Percentiles rank a stretch among this genome's conserved stretches.
Evolutionary conservation across 2,113 vertebrate genomes (phyloP).

Genomic region (Crotalus horridus): DNA sequence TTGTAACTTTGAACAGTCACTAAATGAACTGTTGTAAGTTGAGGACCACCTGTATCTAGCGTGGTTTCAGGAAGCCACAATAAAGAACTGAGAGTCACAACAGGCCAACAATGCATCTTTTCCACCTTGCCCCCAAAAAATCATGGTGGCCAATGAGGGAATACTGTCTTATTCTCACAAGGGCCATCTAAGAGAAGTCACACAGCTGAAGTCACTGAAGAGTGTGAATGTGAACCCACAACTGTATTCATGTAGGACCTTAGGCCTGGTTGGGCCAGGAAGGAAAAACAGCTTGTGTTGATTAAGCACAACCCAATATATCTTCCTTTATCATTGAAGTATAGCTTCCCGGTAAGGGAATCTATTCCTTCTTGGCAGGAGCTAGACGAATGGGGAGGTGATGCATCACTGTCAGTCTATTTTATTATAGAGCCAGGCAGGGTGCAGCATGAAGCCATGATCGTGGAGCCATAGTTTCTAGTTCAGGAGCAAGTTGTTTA

Average conservation of each 20-base stretch:
- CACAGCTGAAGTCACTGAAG: not conserved
- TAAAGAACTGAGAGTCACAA: not conserved
- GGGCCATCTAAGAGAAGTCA: too few species aligned
- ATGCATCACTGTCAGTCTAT: constrained; percentile 7
- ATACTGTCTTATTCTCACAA: not conserved
- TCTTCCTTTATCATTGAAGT: not conserved
- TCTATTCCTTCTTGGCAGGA: not conserved
- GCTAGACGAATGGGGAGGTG: not conserved
- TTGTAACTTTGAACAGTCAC: too few species aligned
- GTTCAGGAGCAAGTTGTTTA: constrained; percentile 27
- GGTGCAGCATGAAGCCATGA: not conserved
- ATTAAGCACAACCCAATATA: not conserved
- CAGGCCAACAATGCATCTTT: not conserved
- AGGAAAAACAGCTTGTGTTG: not conserved
- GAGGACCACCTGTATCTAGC: not conserved
- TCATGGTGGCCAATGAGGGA: not conserved
- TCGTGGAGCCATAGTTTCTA: not conserved
- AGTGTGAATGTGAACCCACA: not conserved
- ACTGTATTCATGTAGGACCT: not conserved
- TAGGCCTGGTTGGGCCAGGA: not conserved
- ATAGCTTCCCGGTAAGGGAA: not conserved
- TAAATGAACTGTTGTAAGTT: not conserved
- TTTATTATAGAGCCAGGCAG: constrained; percentile 22
- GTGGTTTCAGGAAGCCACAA: not conserved
- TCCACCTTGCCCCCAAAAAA: not conserved